Base-by-base conservation (phyloP, 2,797 vertebrate species). In the Macropodus opercularis region DNA sequence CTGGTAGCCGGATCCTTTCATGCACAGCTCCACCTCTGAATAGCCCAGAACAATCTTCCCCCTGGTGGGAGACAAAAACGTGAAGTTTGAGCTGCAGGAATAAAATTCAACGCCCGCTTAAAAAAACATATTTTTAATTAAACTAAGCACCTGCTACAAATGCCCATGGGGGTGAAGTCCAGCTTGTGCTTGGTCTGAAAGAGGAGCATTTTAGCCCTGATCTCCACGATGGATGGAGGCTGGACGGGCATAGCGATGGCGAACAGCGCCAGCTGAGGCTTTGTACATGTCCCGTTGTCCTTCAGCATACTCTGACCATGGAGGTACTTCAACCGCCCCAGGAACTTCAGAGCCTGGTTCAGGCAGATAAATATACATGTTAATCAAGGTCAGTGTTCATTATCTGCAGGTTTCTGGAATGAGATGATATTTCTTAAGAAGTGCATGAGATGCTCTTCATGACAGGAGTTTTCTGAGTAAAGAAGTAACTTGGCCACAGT, bases 181-280 rank as follows among this genome's bases (percentile, higher is more conserved):
- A 96, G 77, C 77, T 94, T 94, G 87, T 95, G 93, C 43, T 94
- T 95, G 60, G 87, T 94, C 80, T 94, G 92, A 65, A 95, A 96
- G 35, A 95, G 72, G 5, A 94, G 75, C 0, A 71, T 89, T 64
- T 95, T 93, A 7, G 89, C 88, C 35, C 63, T 69, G 76, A 96
- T 94, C 83, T 96, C 92, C 79, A 94, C 75, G 8, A 95, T 93
- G 43, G 94, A 87, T 0, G 93, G 83, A 0, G 92, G 75, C 81
- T 94, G 94, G 14, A 92, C 76, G 0, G 94, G 93, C 3, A 89
- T 87, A 0, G 92, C 94, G 0, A 94, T 82, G 63, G 88, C 54
- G 4, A 96, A 95, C 23, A 96, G 87, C 0, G 87, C 92, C 57
- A 95, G 83, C 21, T 93, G 90, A 27, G 86, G 71, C 21, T 85